Conservation (phyloP, 2,113 vertebrate genomes). For the Neopipo cinnamomea region DNA sequence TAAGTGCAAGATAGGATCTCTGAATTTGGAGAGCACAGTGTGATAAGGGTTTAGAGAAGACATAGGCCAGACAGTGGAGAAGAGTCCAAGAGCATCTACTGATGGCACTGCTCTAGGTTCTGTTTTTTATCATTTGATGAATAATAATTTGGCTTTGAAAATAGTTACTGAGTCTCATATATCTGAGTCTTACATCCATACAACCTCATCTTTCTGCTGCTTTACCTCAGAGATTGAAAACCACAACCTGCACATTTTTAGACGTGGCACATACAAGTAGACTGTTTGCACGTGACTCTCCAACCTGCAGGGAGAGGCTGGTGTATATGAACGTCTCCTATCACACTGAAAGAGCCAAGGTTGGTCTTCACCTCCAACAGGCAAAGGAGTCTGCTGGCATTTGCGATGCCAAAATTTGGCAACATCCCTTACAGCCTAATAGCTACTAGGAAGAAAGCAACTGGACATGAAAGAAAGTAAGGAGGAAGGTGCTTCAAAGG, state of each 20-base stretch:
- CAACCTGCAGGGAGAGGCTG: background rate
- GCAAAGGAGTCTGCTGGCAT: background rate
- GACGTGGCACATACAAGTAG: background rate
- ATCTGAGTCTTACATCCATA: background rate
- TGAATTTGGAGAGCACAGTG: background rate
- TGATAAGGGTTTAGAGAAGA: background rate
- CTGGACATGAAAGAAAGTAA: background rate
- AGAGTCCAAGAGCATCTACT: background rate
- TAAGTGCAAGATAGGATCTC: background rate
- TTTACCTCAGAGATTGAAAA: background rate
- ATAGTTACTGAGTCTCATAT: background rate
- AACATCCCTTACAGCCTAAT: background rate
- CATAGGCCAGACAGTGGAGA: background rate
- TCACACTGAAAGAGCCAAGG: background rate
- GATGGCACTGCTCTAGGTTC: background rate
- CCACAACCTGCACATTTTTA: background rate
- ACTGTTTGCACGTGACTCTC: background rate
- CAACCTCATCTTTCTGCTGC: background rate
- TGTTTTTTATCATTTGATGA: background rate
- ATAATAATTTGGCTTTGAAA: background rate
- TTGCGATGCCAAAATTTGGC: background rate
- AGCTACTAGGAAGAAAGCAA: background rate
- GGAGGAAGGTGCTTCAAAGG: background rate
- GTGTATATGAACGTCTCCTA: background rate
- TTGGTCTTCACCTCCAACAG: background rate